Evolutionary conservation across 2,888 invertebrate genomes (phyloP), one percentile per base, ranked within the genome.

Genomic region (Drosophila fungiperda): DNA sequence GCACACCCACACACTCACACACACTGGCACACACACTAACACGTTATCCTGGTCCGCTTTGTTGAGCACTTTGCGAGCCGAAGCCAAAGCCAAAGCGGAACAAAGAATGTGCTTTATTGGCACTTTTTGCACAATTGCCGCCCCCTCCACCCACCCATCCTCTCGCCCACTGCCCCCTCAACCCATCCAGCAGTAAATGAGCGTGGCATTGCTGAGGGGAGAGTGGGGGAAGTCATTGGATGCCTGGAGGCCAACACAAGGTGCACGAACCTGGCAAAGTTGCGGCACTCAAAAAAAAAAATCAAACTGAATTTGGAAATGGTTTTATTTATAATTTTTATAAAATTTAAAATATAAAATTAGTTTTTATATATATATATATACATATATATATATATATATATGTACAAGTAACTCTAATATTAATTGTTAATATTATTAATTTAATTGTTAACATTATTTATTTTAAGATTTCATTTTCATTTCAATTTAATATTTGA

Each of bases 101-200:
- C 91, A 91, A 91, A 91, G 92, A 91, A 92, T 91, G 80, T 91
- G 91, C 91, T 91, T 91, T 91, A 91, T 91, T 92, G 92, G 91
- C 91, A 91, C 90, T 91, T 91, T 92, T 91, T 87, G 82, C 88
- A 87, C 90, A 91, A 87, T 92, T 88, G 83, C 76, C 74, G 71
- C 69, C 61, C 64, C 62, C 40, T 29, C 17, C 48, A 20, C 64
- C 54, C 29, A 6, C 29, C 29, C 29, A 29, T 29, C 59, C 6
- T 6, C 29, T 8, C 42, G 7, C 3, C 29, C 2, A 6, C 26
- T 12, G 1, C 20, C 20, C 23, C 26, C 45, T 38, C 29, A 35
- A 20, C 61, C 48, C 45, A 50, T 29, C 35, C 64, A 81, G 79
- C 79, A 81, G 77, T 87, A 89, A 87, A 87, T 87, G 86, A 87